These are phyloP conservation scores for Lophius americanus DNA, from an alignment of 2,797 vertebrate genomes.

Conservation along the genomic window DNA sequence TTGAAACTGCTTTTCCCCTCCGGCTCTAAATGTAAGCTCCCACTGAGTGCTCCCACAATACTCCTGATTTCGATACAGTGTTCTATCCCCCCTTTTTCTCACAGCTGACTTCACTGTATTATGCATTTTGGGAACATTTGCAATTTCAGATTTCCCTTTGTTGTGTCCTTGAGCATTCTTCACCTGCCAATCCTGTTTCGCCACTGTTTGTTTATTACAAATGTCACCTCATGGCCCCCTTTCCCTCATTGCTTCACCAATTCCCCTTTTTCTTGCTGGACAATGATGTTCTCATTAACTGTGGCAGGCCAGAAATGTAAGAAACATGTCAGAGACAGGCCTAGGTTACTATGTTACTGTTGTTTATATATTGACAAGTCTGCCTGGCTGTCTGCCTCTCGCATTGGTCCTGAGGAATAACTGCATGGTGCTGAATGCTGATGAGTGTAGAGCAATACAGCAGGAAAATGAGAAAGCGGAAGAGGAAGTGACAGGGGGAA, in stretches of 20 bases:
- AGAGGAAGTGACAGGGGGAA: slow-evolving; percentile 38
- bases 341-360: slow-evolving; percentile 51
- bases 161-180: slow-evolving; percentile 42
- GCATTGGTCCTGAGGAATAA: slow-evolving; percentile 47
- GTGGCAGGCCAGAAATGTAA: slow-evolving; percentile 47
- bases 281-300: slow-evolving; percentile 65
- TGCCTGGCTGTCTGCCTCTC: slow-evolving; percentile 51
- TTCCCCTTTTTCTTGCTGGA: slow-evolving; percentile 63
- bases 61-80: slow-evolving; percentile 37
- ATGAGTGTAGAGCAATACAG: slow-evolving; percentile 55
- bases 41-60: slow-evolving; percentile 28
- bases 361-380: slow-evolving; percentile 70
- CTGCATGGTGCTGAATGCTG: slow-evolving; percentile 61
- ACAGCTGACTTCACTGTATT: slow-evolving; percentile 2
- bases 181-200: background rate
- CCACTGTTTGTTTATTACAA: slow-evolving; percentile 27
- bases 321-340: slow-evolving; percentile 58
- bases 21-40: slow-evolving; percentile 62
- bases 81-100: slow-evolving; percentile 13
- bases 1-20: slow-evolving; percentile 54
- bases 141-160: slow-evolving; percentile 45
- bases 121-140: slow-evolving; percentile 40
- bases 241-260: slow-evolving; percentile 14
- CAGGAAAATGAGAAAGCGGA: slow-evolving; percentile 44
- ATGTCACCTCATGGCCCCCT: slow-evolving; percentile 29